These are phyloP conservation scores for Papilio polyxenes DNA, from an alignment of 1,140 invertebrate genomes.

Conservation along the genomic window DNA sequence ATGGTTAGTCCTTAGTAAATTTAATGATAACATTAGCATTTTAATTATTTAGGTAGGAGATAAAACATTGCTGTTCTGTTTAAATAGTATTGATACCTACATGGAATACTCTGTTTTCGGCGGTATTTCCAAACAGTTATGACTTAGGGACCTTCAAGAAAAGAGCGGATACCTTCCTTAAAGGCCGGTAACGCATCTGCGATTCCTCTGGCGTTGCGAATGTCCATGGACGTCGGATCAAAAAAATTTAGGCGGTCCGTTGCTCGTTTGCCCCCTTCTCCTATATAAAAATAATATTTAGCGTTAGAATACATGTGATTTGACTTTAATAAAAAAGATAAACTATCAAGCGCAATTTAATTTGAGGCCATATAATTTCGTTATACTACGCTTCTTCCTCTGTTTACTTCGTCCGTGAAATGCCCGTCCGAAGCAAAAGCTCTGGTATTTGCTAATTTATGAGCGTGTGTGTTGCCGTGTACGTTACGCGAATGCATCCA, in stretches of 20 bases:
- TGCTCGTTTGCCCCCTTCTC: too few relatives aligned
- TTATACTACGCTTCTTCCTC: background rate
- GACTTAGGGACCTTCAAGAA: too few relatives aligned
- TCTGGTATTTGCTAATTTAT: constrained; percentile 35
- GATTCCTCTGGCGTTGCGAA: too few relatives aligned
- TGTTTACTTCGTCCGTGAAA: constrained; percentile 29
- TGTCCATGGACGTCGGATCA: too few relatives aligned
- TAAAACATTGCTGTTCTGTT: background rate
- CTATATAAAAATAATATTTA: too few relatives aligned
- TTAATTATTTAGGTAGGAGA: background rate
- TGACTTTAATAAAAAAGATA: background rate
- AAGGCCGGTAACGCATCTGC: too few relatives aligned
- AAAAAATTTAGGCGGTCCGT: too few relatives aligned
- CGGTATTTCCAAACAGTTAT: too few relatives aligned
- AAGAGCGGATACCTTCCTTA: too few relatives aligned
- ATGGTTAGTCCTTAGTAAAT: background rate
- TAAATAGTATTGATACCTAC: too few relatives aligned
- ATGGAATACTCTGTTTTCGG: too few relatives aligned
- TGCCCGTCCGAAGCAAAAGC: constrained; percentile 32
- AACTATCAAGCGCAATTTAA: background rate
- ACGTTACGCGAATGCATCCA: constrained; percentile 28
- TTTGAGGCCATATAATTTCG: background rate
- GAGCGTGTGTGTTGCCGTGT: constrained; percentile 32
- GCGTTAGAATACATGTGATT: too few relatives aligned
- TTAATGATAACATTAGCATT: background rate